Base-by-base conservation (phyloP, 2,888 invertebrate genomes). In the Choreutis nemorana region DNA sequence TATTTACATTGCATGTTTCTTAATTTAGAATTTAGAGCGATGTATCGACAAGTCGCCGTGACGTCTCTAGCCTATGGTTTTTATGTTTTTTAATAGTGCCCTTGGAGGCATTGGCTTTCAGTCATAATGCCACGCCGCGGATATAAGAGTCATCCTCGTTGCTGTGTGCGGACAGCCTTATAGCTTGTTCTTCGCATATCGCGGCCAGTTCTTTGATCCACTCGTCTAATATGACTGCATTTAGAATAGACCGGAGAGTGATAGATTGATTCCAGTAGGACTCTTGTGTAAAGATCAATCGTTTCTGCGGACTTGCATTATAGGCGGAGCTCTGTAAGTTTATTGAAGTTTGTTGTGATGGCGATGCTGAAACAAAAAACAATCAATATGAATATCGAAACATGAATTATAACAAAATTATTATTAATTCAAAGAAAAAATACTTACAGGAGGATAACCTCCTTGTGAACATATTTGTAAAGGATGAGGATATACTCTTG, bases 161-260 rank as follows among this genome's bases (percentile, higher is more conserved):
- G 29, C 48, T 45, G 3, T 58, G 50, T 0, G 65, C 54, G 0
- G 75, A 55, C 1, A 75, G 41, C 23, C 73, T 52, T 1, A 91
- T 80, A 4, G 92, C 88, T 61, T 98, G 97, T 64, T 98, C 97
- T 62, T 96, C 93, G 37, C 94, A 90, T 32, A 98, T 83, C 8
- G 97, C 94, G 0, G 97, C 92, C 34, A 98, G 75, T 71, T 97
- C 97, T 62, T 96, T 95, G 0, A 96, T 81, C 90, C 98, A 96
- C 60, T 98, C 97, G 52, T 96, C 94, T 35, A 97, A 75, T 25
- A 98, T 77, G 4, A 98, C 90, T 2, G 96, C 94, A 52, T 79
- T 80, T 5, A 80, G 51, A 30, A 79, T 56, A 2, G 72, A 62
- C 1, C 73, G 65, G 2, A 70, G 51, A 0, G 71, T 65, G 10